These are phyloP conservation scores for Eurytoma adleriae DNA, from an alignment of 2,888 invertebrate species.

Conservation along the genomic window DNA sequence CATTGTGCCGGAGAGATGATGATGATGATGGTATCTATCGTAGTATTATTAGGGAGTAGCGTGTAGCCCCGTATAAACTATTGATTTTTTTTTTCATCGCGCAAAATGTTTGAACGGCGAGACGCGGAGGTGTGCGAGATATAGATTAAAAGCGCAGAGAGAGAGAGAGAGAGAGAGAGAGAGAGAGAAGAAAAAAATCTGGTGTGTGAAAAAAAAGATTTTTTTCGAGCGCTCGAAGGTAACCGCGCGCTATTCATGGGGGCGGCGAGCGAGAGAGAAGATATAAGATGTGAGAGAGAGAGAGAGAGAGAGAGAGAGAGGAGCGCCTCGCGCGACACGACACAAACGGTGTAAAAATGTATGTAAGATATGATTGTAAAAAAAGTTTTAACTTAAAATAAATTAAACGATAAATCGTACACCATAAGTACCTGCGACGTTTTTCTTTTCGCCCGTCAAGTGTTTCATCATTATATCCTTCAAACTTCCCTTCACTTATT, in stretches of 20 bases:
- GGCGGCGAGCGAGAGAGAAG: constrained; percentile 1
- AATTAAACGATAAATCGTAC: constrained; percentile 75
- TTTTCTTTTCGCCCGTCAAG: too few relatives aligned
- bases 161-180: not conserved
- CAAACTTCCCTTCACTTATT: too few relatives aligned
- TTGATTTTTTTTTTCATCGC: constrained; percentile 66
- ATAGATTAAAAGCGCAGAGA: not conserved
- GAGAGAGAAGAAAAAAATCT: constrained; percentile 53
- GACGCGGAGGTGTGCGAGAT: constrained; percentile 8
- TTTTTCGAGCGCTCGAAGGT: not conserved
- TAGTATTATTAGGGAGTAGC: constrained; percentile 75
- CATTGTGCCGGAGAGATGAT: constrained; percentile 38
- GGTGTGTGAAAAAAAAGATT: not conserved
- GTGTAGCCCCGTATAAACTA: constrained; percentile 72
- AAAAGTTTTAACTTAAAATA: constrained; percentile 76
- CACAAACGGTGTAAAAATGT: constrained; percentile 61
- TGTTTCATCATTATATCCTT: too few relatives aligned
- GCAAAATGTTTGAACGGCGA: constrained; percentile 30
- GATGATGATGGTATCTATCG: constrained; percentile 67
- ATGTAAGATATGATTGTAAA: constrained; percentile 76
- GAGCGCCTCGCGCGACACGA: constrained; percentile 38
- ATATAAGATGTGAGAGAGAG: not conserved
- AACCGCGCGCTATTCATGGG: not conserved
- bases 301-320: constrained; percentile 28
- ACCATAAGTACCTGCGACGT: constrained; percentile 15